These are phyloP conservation scores for Coenonympha glycerion DNA, from an alignment of 2,888 invertebrate species.

Conservation along the genomic window DNA sequence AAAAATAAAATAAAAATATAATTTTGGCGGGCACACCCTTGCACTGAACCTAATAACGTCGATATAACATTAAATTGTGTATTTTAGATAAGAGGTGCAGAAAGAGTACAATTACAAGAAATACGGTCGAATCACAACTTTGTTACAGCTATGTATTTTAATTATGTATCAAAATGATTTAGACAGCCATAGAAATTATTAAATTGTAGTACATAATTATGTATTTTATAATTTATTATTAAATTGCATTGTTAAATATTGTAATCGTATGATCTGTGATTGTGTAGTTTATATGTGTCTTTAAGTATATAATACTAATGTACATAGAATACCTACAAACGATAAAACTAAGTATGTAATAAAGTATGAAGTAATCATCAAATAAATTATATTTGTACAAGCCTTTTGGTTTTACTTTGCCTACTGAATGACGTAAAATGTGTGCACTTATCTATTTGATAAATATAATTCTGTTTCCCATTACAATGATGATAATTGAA, in stretches of 20 bases:
- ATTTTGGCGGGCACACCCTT: too few species aligned
- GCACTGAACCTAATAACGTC: too few species aligned
- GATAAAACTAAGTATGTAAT: background rate
- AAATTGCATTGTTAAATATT: conserved; percentile 2
- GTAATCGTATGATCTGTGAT: conserved; percentile 3
- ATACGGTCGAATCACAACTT: too few species aligned
- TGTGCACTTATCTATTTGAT: background rate
- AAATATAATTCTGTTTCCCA: too few species aligned
- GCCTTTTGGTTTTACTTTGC: background rate
- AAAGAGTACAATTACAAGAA: too few species aligned
- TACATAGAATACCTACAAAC: background rate
- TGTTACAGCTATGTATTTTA: too few species aligned
- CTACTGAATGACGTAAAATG: background rate
- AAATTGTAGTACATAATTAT: background rate
- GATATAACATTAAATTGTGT: too few species aligned
- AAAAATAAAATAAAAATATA: too few species aligned
- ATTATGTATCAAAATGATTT: too few species aligned
- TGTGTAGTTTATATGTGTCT: background rate
- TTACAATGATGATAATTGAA: too few species aligned
- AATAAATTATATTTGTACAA: conserved; percentile 3
- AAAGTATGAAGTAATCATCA: background rate
- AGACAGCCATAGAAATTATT: background rate
- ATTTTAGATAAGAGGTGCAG: too few species aligned
- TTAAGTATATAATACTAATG: background rate
- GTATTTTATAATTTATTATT: conserved; percentile 4